These are phyloP conservation scores for Percopsis transmontana DNA, from an alignment of 2,113 vertebrate species.

Conservation along the genomic window DNA sequence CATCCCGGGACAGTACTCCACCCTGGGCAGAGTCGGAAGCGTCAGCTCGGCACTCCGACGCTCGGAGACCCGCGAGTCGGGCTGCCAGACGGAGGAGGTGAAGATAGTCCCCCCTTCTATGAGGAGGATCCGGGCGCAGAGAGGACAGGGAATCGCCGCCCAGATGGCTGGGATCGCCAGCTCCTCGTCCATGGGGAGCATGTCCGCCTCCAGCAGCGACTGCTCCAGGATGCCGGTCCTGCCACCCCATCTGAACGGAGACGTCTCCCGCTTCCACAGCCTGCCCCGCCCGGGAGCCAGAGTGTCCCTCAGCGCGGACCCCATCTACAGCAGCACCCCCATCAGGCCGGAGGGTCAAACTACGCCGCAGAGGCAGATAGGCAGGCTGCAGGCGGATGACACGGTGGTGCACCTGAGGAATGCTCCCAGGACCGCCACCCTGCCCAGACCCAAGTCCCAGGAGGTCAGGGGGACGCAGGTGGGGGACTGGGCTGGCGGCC, in stretches of 20 bases:
- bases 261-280: constrained; percentile 87
- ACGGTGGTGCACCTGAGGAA: constrained; percentile 79
- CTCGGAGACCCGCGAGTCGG: constrained; percentile 86
- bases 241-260: constrained; percentile 73
- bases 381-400: constrained; percentile 80
- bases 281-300: constrained; percentile 86
- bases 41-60: constrained; percentile 72
- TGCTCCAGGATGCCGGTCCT: constrained; percentile 79
- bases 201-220: constrained; percentile 84
- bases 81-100: constrained; percentile 93
- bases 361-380: constrained; percentile 72
- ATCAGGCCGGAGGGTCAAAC: constrained; percentile 73
- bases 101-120: constrained; percentile 93
- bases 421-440: constrained; percentile 58
- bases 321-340: constrained; percentile 75
- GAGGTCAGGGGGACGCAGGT: constrained; percentile 79
- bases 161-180: constrained; percentile 90
- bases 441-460: constrained; percentile 85
- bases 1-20: constrained; percentile 87
- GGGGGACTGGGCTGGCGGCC: constrained; percentile 75
- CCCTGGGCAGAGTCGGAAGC: constrained; percentile 83
- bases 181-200: constrained; percentile 89
- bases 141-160: constrained; percentile 93
- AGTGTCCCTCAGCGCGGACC: constrained; percentile 83
- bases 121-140: constrained; percentile 92